A percentile compares a stretch with the other conserved stretches of the same genome.
These are phyloP conservation scores for Magallana ariakensis DNA, from an alignment of 1,140 invertebrate species.

Conservation along the genomic window DNA sequence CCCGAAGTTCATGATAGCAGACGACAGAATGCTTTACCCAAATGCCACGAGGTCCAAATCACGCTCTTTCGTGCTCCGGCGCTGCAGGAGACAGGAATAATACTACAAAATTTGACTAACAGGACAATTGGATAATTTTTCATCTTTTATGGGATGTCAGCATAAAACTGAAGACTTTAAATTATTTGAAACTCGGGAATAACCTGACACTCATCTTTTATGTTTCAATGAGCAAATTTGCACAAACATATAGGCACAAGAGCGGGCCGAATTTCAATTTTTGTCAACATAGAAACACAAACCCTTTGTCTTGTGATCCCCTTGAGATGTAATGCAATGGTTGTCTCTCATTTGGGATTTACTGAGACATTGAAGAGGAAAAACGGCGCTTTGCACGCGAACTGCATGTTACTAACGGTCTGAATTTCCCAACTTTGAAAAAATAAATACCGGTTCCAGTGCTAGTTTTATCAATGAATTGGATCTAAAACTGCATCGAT, in stretches of 20 bases:
- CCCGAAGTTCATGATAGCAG: constrained; percentile 23
- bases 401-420: constrained; percentile 1
- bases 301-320: constrained; percentile 22
- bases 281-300: constrained; percentile 32
- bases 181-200: constrained; percentile 49
- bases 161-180: constrained; percentile 36
- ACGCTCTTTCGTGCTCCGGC: constrained; percentile 48
- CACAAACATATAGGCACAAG: constrained; percentile 17
- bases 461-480: too few relatives aligned
- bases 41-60: constrained; percentile 53
- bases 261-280: constrained; percentile 32
- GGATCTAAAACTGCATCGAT: too few relatives aligned
- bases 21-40: constrained; percentile 46
- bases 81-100: constrained; percentile 49
- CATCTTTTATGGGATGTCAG: constrained; percentile 54
- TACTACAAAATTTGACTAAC: constrained; percentile 51
- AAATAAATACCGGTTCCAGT: too few relatives aligned
- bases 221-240: constrained; percentile 39
- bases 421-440: background rate
- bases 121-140: constrained; percentile 56
- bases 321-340: background rate
- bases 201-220: constrained; percentile 38
- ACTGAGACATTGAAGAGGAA: background rate
- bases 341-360: background rate
- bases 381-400: background rate